Evolutionary conservation across 2,888 invertebrate genomes (phyloP).

Genomic region (Agrochola lychnidis): DNA sequence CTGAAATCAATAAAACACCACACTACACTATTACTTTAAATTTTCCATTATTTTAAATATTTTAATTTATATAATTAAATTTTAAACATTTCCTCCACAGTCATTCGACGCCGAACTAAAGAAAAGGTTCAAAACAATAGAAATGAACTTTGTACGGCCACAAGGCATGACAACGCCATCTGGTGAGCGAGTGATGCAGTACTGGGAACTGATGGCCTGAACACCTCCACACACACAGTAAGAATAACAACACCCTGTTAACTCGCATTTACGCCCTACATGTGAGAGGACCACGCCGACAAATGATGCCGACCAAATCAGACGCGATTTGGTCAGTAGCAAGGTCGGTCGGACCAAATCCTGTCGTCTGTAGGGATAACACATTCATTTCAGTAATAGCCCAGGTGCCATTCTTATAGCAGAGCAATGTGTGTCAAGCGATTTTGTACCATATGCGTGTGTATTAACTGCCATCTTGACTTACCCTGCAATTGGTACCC

Average conservation of each 20-base stretch:
- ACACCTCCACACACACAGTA: constrained; percentile 33
- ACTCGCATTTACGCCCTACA: constrained; percentile 61
- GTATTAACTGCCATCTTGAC: constrained; percentile 12
- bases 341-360: constrained; percentile 61
- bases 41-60: too few species aligned
- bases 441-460: constrained; percentile 24
- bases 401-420: neutral
- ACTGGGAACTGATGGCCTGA: constrained; percentile 91
- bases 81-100: constrained; percentile 81
- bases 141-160: constrained; percentile 94
- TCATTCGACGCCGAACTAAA: constrained; percentile 95
- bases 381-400: constrained; percentile 29
- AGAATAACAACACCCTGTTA: constrained; percentile 33
- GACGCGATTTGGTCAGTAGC: constrained; percentile 27
- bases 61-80: too few species aligned
- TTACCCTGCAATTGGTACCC: neutral
- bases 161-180: constrained; percentile 91
- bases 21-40: too few species aligned
- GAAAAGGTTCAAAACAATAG: constrained; percentile 93
- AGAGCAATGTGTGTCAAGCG: constrained; percentile 1
- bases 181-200: constrained; percentile 92
- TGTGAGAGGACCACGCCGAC: constrained; percentile 39
- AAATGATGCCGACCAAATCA: constrained; percentile 25
- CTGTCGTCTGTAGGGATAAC: constrained; percentile 51
- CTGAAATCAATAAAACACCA: too few species aligned